Base-by-base conservation (phyloP, 2,888 invertebrate species). In the Meghimatium bilineatum region DNA sequence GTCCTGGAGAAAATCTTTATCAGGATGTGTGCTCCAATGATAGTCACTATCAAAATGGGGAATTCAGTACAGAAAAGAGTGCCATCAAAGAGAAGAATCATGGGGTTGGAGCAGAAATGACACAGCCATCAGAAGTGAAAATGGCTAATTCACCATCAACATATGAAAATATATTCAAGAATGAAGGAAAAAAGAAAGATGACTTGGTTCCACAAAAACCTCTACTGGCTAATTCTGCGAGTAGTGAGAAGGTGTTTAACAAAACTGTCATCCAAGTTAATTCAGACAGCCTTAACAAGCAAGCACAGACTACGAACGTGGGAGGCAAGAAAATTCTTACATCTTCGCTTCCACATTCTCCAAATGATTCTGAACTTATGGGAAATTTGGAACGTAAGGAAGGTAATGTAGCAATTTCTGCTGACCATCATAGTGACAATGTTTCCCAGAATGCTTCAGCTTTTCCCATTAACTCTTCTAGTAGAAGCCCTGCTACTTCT, bases 241-340 rank as follows among this genome's bases (percentile, higher is more conserved):
- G 6, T n/a, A 29, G 29, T 23, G 63, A 49, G 32, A 71, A 20
- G 63, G 20, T 23, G 3, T 36, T 36, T 56, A 77, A 84, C 34
- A 80, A 29, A 60, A 84, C 80, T 29, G 60, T 80, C 49, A 76
- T 84, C 36, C 80, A 80, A 66, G 49, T 77, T 56, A 77, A 80
- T 32, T 60, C 79, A 23, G 29, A 26, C 52, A 49, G 12, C 2
- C 3, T 56, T 38, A n/a, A 52, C 38, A 77, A 83, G 60, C 63
- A 34, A n/a, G 34, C 60, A 29, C 32, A 60, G 32, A 60, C 71
- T 29, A 32, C 56, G 29, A 52, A 34, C 67, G 8, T n/a, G 52
- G 78, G 80, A 26, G 80, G 80, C 80, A 84, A 84, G 80, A 74
- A 75, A 52, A 36, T 36, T 56, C 63, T 84, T 67, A 38, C 74